Conservation (phyloP, 2,113 vertebrate genomes). For the Cepphus grylle region DNA sequence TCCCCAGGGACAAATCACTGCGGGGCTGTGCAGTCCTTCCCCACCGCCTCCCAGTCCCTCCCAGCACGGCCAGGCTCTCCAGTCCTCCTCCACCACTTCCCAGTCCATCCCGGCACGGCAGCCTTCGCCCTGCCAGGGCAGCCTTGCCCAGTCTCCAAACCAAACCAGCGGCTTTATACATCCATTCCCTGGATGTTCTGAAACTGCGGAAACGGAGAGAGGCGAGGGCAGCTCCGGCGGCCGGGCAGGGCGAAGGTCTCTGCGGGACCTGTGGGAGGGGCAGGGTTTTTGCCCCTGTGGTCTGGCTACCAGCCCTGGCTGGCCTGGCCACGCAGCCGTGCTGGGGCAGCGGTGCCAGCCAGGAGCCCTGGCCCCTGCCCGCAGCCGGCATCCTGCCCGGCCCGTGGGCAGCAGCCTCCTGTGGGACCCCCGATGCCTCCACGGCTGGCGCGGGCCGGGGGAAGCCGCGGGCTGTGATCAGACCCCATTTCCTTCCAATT, state of each 20-base stretch:
- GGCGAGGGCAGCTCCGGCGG: neutral
- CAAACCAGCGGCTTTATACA: neutral
- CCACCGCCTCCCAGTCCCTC: neutral
- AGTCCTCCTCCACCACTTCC: rapidly evolving
- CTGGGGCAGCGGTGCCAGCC: neutral
- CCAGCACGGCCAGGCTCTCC: neutral
- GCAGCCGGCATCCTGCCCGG: neutral
- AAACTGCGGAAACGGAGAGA: neutral
- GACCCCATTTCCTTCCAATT: neutral
- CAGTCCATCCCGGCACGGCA: neutral
- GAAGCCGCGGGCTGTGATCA: rapidly evolving
- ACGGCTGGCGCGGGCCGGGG: rapidly evolving
- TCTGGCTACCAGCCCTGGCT: neutral
- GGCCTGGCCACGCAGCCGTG: rapidly evolving
- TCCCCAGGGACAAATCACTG: neutral
- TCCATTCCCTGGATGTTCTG: neutral
- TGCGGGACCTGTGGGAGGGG: rapidly evolving
- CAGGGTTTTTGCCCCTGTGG: rapidly evolving
- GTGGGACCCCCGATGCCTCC: rapidly evolving
- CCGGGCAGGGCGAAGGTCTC: neutral
- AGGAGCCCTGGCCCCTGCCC: neutral
- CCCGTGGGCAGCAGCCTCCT: neutral
- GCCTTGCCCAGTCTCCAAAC: neutral
- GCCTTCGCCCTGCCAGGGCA: rapidly evolving
- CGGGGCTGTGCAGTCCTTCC: rapidly evolving